Evolutionary conservation across 2,797 vertebrate genomes (phyloP), one percentile per base, ranked within the genome.

Genomic region (Clarias platycephalus): DNA sequence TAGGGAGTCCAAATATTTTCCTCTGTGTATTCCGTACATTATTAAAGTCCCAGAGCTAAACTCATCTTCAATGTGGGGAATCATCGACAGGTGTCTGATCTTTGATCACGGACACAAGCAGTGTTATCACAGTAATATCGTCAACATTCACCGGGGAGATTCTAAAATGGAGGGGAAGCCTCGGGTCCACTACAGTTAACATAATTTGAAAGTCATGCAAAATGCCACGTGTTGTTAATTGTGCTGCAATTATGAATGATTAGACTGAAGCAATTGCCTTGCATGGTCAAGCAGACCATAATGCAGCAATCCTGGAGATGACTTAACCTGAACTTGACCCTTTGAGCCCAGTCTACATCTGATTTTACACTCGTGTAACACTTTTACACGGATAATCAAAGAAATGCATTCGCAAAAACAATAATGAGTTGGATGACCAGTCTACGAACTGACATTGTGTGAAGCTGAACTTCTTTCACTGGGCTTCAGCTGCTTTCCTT

Each of bases 141-240:
- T 44, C 26, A 77, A 49, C 40, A 77, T 84, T 87, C 15, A 55
- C 26, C 76, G 57, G 70, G 9, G 71, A 62, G 24, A n/a, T 79
- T 84, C 81, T 70, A 67, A 85, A 88, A 85, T 84, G 72, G 83
- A 87, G 31, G 81, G 72, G 28, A 88, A 60, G 34, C 81, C 82
- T 81, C 78, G 66, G 84, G 82, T 64, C 31, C 53, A 55, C 64
- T 84, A 58, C 1, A 81, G 53, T 79, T 86, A 31, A 68, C 64
- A 83, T 86, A 80, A 89, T 91, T 87, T 86, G 75, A 84, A 84
- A 85, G 87, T 87, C 84, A 88, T 82, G 84, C 84, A 86, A 88
- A 83, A 79, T 84, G 80, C 77, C 78, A 84, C 88, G 84, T 89
- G 82, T 86, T 87, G 83, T 84, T 88, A 88, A 88, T 89, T 85